Percentiles rank a stretch among this genome's conserved stretches.
Conservation (phyloP, 2,797 vertebrate genomes). For the Anomalospiza imberbis region DNA sequence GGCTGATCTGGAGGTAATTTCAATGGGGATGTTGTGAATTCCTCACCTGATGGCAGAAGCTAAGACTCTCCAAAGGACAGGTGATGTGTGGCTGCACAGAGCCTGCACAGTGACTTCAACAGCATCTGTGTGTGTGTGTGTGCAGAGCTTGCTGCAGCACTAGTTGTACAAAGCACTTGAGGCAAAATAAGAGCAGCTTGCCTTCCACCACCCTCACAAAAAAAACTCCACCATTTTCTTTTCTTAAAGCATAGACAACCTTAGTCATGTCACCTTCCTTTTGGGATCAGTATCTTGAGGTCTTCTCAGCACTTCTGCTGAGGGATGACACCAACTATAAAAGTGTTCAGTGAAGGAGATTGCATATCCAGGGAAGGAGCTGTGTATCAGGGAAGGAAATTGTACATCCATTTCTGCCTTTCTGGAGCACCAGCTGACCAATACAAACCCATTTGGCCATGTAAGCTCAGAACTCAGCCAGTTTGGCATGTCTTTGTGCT, state of each 20-base stretch:
- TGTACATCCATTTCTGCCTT: background rate
- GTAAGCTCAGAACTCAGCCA: background rate
- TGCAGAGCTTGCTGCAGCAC: background rate
- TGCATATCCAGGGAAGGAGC: background rate
- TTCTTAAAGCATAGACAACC: background rate
- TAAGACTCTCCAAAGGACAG: background rate
- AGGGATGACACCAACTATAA: background rate
- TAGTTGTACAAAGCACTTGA: background rate
- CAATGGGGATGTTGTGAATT: background rate
- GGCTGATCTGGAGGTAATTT: background rate
- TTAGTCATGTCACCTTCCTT: background rate
- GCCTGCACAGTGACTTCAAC: background rate
- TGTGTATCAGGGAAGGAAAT: background rate
- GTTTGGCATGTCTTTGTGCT: background rate
- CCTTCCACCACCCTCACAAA: too few species aligned
- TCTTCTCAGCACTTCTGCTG: background rate
- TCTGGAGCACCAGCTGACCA: background rate
- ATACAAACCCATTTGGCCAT: background rate
- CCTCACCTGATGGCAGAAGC: background rate
- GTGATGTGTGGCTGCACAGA: background rate
- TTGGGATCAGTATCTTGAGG: background rate
- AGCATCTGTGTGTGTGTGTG: rapidly evolving
- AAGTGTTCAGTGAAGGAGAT: background rate
- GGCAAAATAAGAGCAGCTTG: too few species aligned
- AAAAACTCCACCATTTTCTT: rapidly evolving